Base-by-base conservation (phyloP, 2,797 vertebrate genomes). In the Acanthopagrus latus region DNA sequence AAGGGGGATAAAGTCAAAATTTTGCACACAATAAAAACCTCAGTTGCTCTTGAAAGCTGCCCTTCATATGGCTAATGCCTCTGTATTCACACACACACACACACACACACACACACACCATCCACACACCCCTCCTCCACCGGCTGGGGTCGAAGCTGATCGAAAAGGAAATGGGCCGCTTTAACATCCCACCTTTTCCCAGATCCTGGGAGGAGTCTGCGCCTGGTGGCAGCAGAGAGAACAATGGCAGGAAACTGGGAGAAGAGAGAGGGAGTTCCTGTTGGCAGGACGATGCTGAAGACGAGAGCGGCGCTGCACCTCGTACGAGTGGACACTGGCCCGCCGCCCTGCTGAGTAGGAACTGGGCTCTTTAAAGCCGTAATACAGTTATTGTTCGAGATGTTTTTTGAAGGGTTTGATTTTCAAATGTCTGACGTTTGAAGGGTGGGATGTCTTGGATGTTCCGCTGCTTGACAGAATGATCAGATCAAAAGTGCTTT, bases 191-290 rank as follows among this genome's bases (percentile, higher is more conserved):
- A 94, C 93, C 93, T 95, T 92, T 94, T 93, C 94, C 92, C 93
- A 95, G 92, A 94, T 95, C 92, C 92, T 89, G 91, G 92, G 91
- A 77, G 92, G 92, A 91, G 94, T 81, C 43, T 77, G 75, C 0
- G 87, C 74, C 86, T 80, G 78, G 76, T 86, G 86, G 89, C 81
- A 87, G 86, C 27, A 50, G 2, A 20, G 44, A 89, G 88, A 90
- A 96, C 95, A 96, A 95, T 95, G 74, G 67, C 93, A 95, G 95
- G 95, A 96, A 95, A 90, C 88, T 71, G 84, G 83, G 86, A 94
- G 94, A 93, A 89, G 92, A 94, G 92, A 81, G 88, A 94, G 93
- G 79, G 90, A 92, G 85, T 95, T 93, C 93, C 94, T 91, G 91
- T 92, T 90, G 89, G 93, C 85, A 88, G 88, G 80, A 73, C 47